A percentile compares a stretch with the other conserved stretches of the same genome.
phyloP scores from a whole-genome alignment of 2,797 vertebrate genomes.

The Sciurus carolinensis region DNA sequence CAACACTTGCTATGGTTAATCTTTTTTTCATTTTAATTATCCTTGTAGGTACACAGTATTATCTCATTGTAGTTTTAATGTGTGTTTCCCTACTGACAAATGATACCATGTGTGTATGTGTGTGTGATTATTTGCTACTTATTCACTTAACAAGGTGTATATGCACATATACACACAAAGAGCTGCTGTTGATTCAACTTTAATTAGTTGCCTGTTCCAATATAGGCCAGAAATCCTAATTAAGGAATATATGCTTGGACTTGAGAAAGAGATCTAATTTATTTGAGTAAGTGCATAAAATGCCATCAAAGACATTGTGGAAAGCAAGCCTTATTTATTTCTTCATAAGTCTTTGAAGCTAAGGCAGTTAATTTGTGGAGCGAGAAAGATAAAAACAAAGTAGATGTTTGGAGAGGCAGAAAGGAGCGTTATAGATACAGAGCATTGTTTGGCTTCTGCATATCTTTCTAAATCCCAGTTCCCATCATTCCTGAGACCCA shows the following conservation, averaged over 20 bases:
- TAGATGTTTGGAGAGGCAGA: neutral
- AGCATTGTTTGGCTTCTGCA: neutral
- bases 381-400: neutral
- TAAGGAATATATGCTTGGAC: neutral
- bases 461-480: neutral
- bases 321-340: neutral
- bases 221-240: neutral
- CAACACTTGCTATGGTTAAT: neutral
- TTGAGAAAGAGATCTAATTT: slow-evolving; percentile 55
- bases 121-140: neutral
- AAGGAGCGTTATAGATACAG: neutral
- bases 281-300: slow-evolving; percentile 5
- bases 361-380: slow-evolving; percentile 37
- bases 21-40: neutral
- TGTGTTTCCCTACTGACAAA: slow-evolving; percentile 15
- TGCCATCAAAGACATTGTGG: neutral
- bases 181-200: neutral
- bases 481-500: neutral
- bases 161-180: neutral
- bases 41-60: neutral
- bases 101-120: neutral
- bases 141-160: neutral
- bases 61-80: neutral
- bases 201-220: slow-evolving; percentile 36
- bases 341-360: neutral